These are phyloP conservation scores for Phthorimaea operculella DNA, from an alignment of 1,140 invertebrate genomes.

Conservation along the genomic window DNA sequence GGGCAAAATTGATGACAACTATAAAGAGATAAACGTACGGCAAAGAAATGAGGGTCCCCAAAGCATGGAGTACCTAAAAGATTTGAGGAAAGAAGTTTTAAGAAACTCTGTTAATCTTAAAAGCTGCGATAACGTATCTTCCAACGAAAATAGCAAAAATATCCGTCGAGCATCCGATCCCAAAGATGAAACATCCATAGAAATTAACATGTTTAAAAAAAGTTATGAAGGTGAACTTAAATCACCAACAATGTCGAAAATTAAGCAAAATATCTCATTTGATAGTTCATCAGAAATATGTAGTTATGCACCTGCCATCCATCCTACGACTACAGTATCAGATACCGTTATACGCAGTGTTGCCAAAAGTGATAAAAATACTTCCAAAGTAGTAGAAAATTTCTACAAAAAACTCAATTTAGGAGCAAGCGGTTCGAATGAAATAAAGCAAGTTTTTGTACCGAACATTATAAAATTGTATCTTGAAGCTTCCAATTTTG, in stretches of 20 bases:
- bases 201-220: slow-evolving; percentile 13
- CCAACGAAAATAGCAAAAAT: slow-evolving; percentile 10
- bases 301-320: not conserved
- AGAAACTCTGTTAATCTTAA: slow-evolving; percentile 32
- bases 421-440: no score
- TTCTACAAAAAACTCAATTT: not conserved
- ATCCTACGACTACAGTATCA: not conserved
- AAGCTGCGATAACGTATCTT: slow-evolving; percentile 31
- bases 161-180: slow-evolving; percentile 21
- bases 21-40: slow-evolving; percentile 18
- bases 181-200: slow-evolving; percentile 11
- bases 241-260: slow-evolving; percentile 24
- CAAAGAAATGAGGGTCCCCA: slow-evolving; percentile 35
- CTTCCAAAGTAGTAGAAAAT: slow-evolving; percentile 41
- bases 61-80: slow-evolving; percentile 24
- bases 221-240: slow-evolving; percentile 19
- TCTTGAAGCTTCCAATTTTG: not conserved
- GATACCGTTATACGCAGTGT: slow-evolving; percentile 15
- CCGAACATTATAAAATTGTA: no score
- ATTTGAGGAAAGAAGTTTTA: slow-evolving; percentile 36
- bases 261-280: slow-evolving; percentile 24
- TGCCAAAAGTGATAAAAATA: slow-evolving; percentile 19
- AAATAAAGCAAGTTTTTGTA: no score
- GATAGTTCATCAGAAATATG: slow-evolving; percentile 4
- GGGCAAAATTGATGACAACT: slow-evolving; percentile 10